Conservation (phyloP, 2,888 invertebrate species). For the Boloria euphrosyne region DNA sequence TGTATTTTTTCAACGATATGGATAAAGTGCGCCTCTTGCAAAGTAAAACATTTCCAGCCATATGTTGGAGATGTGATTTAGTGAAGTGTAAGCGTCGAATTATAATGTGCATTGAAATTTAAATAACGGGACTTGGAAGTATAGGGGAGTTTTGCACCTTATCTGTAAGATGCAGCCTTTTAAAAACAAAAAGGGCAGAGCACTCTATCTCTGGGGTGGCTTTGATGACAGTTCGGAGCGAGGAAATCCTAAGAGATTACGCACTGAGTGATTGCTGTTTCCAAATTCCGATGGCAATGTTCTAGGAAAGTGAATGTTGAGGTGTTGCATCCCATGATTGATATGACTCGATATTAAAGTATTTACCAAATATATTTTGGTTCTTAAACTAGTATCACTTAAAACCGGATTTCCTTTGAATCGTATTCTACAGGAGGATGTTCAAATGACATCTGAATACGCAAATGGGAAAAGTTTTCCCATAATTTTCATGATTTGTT, state of each 20-base stretch:
- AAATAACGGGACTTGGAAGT: constrained; percentile 43
- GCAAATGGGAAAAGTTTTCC: constrained; percentile 78
- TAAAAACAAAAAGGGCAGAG: constrained; percentile 64
- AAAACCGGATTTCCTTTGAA: constrained; percentile 49
- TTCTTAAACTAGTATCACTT: constrained; percentile 42
- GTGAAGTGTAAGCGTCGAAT: constrained; percentile 41
- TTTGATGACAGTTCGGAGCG: constrained; percentile 49
- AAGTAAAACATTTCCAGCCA: constrained; percentile 32
- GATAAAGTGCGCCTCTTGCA: constrained; percentile 29
- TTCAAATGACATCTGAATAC: constrained; percentile 59
- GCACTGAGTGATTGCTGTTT: constrained; percentile 78
- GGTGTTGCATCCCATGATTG: constrained; percentile 66
- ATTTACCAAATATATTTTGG: constrained; percentile 38
- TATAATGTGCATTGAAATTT: constrained; percentile 51
- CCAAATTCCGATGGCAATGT: constrained; percentile 66
- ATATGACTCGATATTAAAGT: constrained; percentile 50
- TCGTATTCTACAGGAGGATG: constrained; percentile 52
- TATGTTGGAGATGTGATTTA: constrained; percentile 34
- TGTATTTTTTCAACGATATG: constrained; percentile 47
- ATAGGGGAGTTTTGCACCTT: constrained; percentile 59
- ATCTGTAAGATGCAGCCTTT: constrained; percentile 68
- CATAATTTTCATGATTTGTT: constrained; percentile 62
- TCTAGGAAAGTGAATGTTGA: constrained; percentile 67
- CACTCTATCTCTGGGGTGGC: constrained; percentile 55
- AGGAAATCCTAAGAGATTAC: constrained; percentile 79